Conservation (phyloP, 64 coral and sea anemone species). For the Montipora cactus region DNA sequence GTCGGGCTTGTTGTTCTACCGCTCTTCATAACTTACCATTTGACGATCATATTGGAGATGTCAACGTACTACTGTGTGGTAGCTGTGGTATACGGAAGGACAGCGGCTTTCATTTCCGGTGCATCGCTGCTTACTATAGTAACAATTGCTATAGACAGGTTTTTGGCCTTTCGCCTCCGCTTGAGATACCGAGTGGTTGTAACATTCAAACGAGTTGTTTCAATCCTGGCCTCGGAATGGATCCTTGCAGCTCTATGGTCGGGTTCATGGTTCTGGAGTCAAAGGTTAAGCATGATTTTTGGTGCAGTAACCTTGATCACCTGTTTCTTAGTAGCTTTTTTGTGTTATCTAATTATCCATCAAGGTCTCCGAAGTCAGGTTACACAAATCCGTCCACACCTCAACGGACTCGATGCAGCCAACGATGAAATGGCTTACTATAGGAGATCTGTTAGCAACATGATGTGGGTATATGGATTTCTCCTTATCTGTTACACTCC, state of each 20-base stretch:
- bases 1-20: conserved; percentile 16
- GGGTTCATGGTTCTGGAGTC: background rate
- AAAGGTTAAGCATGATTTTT: background rate
- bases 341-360: conserved; percentile 5
- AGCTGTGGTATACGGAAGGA: background rate
- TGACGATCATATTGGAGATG: conserved; percentile 21
- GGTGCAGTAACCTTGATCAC: background rate
- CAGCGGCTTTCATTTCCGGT: background rate
- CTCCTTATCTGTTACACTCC: background rate
- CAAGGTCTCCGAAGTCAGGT: conserved; percentile 10
- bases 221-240: background rate
- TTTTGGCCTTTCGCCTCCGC: background rate
- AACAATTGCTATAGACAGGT: conserved; percentile 6
- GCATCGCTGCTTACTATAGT: background rate
- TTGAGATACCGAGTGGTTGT: background rate
- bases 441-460: background rate
- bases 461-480: background rate
- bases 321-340: background rate
- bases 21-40: background rate
- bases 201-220: background rate
- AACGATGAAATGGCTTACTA: background rate
- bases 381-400: conserved; percentile 45
- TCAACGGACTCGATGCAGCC: background rate
- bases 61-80: conserved; percentile 1
- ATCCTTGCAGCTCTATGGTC: background rate